Evolutionary conservation across 1,140 invertebrate species (phyloP), one percentile per base, ranked within the genome.

Genomic region (Achatina immaculata): DNA sequence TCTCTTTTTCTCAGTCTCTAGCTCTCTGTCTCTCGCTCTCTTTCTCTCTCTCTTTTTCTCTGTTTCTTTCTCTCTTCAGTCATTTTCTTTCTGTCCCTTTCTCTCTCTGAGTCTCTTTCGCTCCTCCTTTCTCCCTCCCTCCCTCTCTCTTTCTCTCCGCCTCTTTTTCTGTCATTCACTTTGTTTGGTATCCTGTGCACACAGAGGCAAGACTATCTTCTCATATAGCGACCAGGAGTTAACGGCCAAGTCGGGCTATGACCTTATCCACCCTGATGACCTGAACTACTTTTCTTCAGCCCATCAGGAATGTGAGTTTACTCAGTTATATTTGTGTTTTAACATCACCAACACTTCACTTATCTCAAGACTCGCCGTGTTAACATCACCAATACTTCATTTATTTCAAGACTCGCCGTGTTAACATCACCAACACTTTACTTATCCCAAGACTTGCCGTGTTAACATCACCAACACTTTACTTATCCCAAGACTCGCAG

Each of bases 181-280:
- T 7, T 11, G 4, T 48, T 6, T 75, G 3, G 14, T 31, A 45
- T 3, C 58, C 1, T 42, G 4, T 66, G 11, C 87, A 93, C 92
- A 71, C 92, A 96, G 97, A 87, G 98, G 98, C 36, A 98, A 98
- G 92, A 94, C 97, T 93, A 93, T 99, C 73, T 93, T 99, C 76
- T 97, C 97, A 6, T 98, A 98, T 90, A 95, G 95, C 1, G 98
- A 99, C 89, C 93, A 95, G 0, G 98, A 99, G 89, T 91, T 99
- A 68, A 94, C 95, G 2, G 96, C 96, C 85, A 95, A 97, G 92
- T 97, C 97, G 42, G 97, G 97, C 79, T 99, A 99, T 91, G 96
- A 99, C 92, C 93, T 99, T 87, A 96, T 99, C 74, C 97, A 99
- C 92, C 98, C 97, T 87, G 97, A 98, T 90, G 98, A 99, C 91